Base-by-base conservation (phyloP, 1,140 invertebrate genomes). In the Drosophila nigrodunni region DNA sequence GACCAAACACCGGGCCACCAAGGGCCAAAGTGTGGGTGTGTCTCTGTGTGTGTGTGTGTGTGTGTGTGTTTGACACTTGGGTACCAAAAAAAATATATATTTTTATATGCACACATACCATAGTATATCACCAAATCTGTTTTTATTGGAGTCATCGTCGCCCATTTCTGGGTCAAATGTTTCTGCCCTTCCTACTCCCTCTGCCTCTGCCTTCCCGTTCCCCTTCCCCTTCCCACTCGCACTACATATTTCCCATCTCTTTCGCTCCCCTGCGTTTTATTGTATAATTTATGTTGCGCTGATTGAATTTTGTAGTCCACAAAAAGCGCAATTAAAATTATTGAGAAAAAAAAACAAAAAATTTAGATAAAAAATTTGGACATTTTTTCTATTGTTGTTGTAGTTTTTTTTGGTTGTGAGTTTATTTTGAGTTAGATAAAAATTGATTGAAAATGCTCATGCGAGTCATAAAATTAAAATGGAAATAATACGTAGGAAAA, bases 311-410 rank as follows among this genome's bases (percentile, higher is more conserved):
- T 66, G 77, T 80, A 52, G 80, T 80, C 68, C 60, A 77, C 77
- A 78, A 86, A 80, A 76, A 77, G 75, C 46, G 80, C 83, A 80
- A 87, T 87, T 87, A 83, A 88, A 83, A 88, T 87, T 88, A 83
- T 77, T 74, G 73, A 30, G 4, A 30, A 30, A 30, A 30, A 30
- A 30, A 30, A 30, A 30, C 78, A 70, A 80, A 65, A 87, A 80
- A 74, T 69, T 68, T 60, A 78, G 62, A 71, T 71, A 54, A 66
- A 64, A 11, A 65, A 30, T 66, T 58, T 30, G 0, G 35, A 80
- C 39, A 68, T 68, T 77, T 46, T 71, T 43, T 1, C 15, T 25
- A 13, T 30, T 44, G 25, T 15, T 41, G 30, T 8, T 52, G 25
- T 62, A 39, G 34, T 49, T 61, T 7, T 47, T 30, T 43, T 52